These are phyloP conservation scores for Drosophila mimetica DNA, from an alignment of 2,888 invertebrate genomes.

Conservation along the genomic window DNA sequence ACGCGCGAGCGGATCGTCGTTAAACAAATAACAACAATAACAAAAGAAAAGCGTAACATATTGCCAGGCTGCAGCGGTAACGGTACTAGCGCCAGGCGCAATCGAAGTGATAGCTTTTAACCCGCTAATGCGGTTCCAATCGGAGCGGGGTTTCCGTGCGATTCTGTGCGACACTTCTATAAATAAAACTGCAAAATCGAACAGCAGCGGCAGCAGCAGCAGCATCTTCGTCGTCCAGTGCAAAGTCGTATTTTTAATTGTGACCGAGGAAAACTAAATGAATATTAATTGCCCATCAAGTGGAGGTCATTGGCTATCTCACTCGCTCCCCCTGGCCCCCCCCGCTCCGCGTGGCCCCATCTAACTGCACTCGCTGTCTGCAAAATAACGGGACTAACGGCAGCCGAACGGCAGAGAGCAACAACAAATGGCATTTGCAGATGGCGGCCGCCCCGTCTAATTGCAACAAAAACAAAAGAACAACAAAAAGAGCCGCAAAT, in stretches of 20 bases:
- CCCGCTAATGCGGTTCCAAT: neutral
- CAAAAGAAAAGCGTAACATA: constrained; percentile 18
- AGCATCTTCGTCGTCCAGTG: constrained; percentile 19
- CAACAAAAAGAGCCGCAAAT: constrained; percentile 68
- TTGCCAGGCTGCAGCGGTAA: constrained; percentile 17
- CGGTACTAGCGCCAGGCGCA: neutral
- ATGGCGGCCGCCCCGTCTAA: constrained; percentile 53
- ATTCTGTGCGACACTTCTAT: constrained; percentile 35
- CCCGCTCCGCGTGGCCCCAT: neutral
- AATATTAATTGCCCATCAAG: constrained; percentile 74
- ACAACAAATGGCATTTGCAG: constrained; percentile 64
- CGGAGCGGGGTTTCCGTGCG: neutral
- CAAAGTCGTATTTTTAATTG: constrained; percentile 33
- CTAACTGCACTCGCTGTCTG: constrained; percentile 42
- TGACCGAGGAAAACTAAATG: constrained; percentile 60
- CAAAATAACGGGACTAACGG: constrained; percentile 67
- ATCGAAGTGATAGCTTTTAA: neutral
- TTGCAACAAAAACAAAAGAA: constrained; percentile 54
- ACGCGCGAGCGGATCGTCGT: neutral
- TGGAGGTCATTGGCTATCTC: constrained; percentile 55
- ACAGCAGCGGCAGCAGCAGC: constrained; percentile 15
- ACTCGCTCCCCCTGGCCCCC: constrained; percentile 7
- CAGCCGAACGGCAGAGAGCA: constrained; percentile 28
- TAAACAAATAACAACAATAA: constrained; percentile 14
- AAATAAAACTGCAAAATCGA: constrained; percentile 53